Conservation (phyloP, 2,113 vertebrate species). For the Ceuthmochares aereus region DNA sequence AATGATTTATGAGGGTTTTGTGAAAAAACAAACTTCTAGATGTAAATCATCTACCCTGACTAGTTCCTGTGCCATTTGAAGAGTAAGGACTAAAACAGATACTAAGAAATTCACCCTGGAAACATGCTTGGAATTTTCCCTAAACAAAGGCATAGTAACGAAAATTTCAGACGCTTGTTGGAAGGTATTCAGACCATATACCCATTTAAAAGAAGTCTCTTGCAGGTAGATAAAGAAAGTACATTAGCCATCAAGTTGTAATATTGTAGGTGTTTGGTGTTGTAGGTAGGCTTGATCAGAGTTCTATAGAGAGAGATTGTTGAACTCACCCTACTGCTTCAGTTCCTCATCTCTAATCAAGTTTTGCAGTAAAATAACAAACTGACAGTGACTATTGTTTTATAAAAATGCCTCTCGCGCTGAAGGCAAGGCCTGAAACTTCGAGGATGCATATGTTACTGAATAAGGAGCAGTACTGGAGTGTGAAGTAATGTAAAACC, state of each 20-base stretch:
- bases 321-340: not conserved
- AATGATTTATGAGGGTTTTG: not conserved
- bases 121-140: not conserved
- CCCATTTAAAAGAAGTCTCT: not conserved
- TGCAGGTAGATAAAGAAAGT: not conserved
- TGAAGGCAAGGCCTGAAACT: not conserved
- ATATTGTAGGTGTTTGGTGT: not conserved
- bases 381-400: not conserved
- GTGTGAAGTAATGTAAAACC: not conserved
- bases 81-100: not conserved
- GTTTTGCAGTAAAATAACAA: not conserved
- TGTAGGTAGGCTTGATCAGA: not conserved
- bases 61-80: not conserved
- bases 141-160: not conserved
- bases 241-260: not conserved
- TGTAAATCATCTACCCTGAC: not conserved
- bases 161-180: not conserved
- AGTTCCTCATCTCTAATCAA: not conserved
- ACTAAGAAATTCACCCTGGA: not conserved
- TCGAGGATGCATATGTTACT: not conserved
- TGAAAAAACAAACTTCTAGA: not conserved
- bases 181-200: not conserved
- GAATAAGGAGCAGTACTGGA: not conserved
- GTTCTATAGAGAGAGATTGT: not conserved
- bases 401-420: fast-evolving